Evolutionary conservation across 2,113 vertebrate genomes (phyloP).

Genomic region (Xiphophorus hellerii): DNA sequence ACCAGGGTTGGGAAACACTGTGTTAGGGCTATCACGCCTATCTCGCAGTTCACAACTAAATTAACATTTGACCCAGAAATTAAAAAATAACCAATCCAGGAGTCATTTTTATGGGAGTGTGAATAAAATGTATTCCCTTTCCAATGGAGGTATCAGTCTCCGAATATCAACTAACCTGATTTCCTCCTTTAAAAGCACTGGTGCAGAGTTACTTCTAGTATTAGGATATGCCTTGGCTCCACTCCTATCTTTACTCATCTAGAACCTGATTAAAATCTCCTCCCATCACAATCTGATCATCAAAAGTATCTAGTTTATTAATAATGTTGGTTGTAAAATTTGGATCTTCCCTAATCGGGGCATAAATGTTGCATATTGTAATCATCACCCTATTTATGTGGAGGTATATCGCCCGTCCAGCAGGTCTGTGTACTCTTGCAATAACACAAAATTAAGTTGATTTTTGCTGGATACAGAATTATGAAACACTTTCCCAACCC

Average conservation of each 20-base stretch:
- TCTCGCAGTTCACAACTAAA: too few relatives aligned
- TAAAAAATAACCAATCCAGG: neutral
- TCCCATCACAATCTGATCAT: neutral
- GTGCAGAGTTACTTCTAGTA: neutral
- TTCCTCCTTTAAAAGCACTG: neutral
- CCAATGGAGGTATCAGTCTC: too few relatives aligned
- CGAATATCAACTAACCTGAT: neutral
- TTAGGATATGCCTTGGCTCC: too few relatives aligned
- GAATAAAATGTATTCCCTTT: neutral
- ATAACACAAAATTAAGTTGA: neutral
- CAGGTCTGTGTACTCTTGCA: neutral
- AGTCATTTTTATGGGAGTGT: constrained; percentile 1
- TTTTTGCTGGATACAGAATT: too few relatives aligned
- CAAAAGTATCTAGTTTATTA: neutral
- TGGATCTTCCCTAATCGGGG: neutral
- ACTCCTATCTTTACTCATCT: neutral
- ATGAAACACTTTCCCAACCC: too few relatives aligned
- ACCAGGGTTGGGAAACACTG: too few relatives aligned
- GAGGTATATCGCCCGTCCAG: neutral
- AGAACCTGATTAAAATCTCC: neutral
- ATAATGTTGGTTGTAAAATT: neutral
- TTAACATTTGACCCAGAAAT: too few relatives aligned
- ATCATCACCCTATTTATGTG: neutral
- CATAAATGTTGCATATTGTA: neutral
- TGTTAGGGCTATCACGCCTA: too few relatives aligned